Conservation (phyloP, 2,797 vertebrate genomes). For the Lepilemur ruficaudatus region DNA sequence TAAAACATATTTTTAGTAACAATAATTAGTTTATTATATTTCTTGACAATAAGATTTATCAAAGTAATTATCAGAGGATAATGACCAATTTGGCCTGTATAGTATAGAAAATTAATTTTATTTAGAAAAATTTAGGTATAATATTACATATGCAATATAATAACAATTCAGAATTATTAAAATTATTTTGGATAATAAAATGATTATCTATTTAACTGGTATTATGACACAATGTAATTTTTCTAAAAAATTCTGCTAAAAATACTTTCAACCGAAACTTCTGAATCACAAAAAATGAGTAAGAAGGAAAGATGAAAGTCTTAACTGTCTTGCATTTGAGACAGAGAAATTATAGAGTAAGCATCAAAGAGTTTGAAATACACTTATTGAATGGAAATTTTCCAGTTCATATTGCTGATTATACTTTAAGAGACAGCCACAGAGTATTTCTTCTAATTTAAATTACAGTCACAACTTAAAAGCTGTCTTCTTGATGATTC, state of each 20-base stretch:
- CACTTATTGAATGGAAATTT: slow-evolving; percentile 51
- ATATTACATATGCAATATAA: slow-evolving; percentile 41
- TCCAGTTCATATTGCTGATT: slow-evolving; percentile 69
- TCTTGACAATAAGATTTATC: background rate
- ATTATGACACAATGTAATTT: slow-evolving; percentile 28
- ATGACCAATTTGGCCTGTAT: background rate
- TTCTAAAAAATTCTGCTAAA: slow-evolving; percentile 48
- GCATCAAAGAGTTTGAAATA: slow-evolving; percentile 52
- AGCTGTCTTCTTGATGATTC: slow-evolving; percentile 53
- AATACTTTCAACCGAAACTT: slow-evolving; percentile 46
- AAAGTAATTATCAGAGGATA: slow-evolving; percentile 12
- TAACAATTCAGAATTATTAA: slow-evolving; percentile 51
- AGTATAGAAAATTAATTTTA: background rate
- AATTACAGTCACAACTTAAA: slow-evolving; percentile 51
- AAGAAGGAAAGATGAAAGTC: slow-evolving; percentile 54
- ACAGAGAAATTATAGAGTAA: slow-evolving; percentile 60
- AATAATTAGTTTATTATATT: background rate
- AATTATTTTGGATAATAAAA: slow-evolving; percentile 60
- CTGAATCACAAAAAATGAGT: slow-evolving; percentile 16
- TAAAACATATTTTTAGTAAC: slow-evolving; percentile 28
- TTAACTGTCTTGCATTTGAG: slow-evolving; percentile 34
- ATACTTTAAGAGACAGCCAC: slow-evolving; percentile 50
- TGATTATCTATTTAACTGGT: slow-evolving; percentile 11
- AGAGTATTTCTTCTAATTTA: slow-evolving; percentile 69
- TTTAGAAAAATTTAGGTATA: slow-evolving; percentile 38